phyloP scores from a whole-genome alignment of 2,888 invertebrate genomes.

The Melieria omissa region DNA sequence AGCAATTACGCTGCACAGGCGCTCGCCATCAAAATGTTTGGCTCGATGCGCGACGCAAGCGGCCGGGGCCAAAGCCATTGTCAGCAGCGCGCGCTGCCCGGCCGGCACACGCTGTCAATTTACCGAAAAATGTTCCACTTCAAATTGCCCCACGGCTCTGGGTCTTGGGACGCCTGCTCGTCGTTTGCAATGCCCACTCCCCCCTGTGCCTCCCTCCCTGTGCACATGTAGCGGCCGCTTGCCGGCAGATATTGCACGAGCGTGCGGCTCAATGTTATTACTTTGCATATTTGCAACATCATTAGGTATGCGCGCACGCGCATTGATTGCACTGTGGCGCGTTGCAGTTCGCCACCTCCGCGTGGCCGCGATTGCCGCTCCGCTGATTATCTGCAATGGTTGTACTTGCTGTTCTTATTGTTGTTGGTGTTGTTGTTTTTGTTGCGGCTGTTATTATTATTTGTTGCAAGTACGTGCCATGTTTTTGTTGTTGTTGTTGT shows the following conservation, averaged over 20 bases:
- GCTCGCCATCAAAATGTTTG: neutral
- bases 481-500: constrained; percentile 41
- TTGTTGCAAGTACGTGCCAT: constrained; percentile 13
- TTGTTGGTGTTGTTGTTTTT: constrained; percentile 17
- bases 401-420: neutral
- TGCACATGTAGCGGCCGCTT: no score
- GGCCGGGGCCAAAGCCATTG: constrained; percentile 8
- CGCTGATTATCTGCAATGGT: no score
- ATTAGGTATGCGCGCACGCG: constrained; percentile 9
- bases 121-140: neutral
- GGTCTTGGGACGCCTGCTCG: neutral
- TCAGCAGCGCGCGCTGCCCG: neutral
- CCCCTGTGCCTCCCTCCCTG: neutral
- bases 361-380: no score
- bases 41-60: no score
- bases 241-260: no score
- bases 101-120: constrained; percentile 22
- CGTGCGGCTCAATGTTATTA: constrained; percentile 24
- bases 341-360: no score
- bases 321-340: neutral
- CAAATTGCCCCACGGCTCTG: no score
- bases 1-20: no score
- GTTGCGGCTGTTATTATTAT: constrained; percentile 43
- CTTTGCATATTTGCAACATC: constrained; percentile 29
- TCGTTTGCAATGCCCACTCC: neutral